Evolutionary conservation across 92 coral and sea anemone genomes (phyloP).

Genomic region (Siderastrea radians): DNA sequence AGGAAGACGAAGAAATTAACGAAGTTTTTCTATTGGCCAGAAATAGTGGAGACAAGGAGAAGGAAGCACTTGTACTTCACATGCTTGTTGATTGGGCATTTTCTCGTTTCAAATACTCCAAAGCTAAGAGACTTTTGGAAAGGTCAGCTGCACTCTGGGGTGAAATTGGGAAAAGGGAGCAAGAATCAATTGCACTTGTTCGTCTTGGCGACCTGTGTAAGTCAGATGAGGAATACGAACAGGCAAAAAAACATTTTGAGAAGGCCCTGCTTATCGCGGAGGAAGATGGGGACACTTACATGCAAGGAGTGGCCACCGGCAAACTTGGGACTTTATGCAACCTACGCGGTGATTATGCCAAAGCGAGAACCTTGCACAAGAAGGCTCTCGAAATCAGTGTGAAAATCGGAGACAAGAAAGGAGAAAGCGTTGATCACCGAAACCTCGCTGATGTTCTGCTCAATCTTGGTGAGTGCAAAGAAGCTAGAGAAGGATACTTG

Average conservation of each 20-base stretch:
- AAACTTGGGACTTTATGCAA: background rate
- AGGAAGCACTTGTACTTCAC: background rate
- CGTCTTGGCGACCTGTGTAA: background rate
- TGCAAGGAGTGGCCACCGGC: background rate
- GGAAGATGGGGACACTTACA: background rate
- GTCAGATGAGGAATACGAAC: background rate
- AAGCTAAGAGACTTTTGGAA: background rate
- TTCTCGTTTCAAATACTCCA: background rate
- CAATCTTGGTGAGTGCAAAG: background rate
- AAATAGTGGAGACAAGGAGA: background rate
- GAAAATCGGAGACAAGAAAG: too few species aligned
- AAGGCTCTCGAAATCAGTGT: too few species aligned
- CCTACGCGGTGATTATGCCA: background rate
- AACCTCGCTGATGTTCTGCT: too few species aligned
- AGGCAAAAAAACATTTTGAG: background rate
- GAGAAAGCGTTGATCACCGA: too few species aligned
- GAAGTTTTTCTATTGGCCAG: background rate
- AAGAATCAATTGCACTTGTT: background rate
- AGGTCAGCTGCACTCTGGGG: background rate
- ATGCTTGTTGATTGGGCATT: background rate
- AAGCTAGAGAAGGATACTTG: conserved; percentile 1
- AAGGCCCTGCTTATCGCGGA: background rate
- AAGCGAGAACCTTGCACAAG: background rate
- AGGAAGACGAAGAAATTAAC: background rate
- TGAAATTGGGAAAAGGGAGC: background rate